phyloP scores from a whole-genome alignment of 2,113 vertebrate genomes.

The Tachysurus fulvidraco region DNA sequence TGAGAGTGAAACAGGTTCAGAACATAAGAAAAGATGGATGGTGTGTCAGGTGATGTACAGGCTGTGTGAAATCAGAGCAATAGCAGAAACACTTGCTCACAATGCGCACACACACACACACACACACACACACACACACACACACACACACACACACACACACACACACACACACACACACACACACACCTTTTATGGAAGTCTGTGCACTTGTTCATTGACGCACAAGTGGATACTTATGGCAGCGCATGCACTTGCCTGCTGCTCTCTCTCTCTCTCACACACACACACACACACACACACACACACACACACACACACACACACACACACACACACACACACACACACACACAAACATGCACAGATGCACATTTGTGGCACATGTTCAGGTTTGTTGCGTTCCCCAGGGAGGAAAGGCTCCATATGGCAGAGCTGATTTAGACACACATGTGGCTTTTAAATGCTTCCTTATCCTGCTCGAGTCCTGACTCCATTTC shows the following conservation, averaged over 20 bases:
- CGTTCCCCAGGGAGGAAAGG: conserved; percentile 28
- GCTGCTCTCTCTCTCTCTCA: background rate
- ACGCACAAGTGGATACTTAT: conserved; percentile 39
- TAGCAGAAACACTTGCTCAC: conserved; percentile 19
- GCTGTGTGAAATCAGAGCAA: conserved; percentile 7
- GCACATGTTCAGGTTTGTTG: conserved; percentile 21
- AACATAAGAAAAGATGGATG: background rate
- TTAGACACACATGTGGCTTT: conserved; percentile 37
- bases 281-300: conserved; percentile 9
- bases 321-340: conserved; percentile 9
- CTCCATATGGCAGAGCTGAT: conserved; percentile 28
- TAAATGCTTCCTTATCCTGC: conserved; percentile 6
- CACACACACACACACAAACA: conserved; percentile 23
- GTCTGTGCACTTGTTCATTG: conserved; percentile 40
- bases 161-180: conserved; percentile 14
- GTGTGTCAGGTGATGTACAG: conserved; percentile 18
- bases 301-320: conserved; percentile 22
- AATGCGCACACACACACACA: background rate
- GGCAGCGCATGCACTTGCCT: conserved; percentile 36
- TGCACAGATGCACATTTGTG: conserved; percentile 32
- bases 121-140: no score
- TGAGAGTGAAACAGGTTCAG: background rate
- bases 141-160: conserved; percentile 14
- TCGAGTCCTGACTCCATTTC: background rate
- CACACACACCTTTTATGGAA: conserved; percentile 37